phyloP scores from a whole-genome alignment of 2,113 vertebrate species.

The Dipodomys ordii region DNA sequence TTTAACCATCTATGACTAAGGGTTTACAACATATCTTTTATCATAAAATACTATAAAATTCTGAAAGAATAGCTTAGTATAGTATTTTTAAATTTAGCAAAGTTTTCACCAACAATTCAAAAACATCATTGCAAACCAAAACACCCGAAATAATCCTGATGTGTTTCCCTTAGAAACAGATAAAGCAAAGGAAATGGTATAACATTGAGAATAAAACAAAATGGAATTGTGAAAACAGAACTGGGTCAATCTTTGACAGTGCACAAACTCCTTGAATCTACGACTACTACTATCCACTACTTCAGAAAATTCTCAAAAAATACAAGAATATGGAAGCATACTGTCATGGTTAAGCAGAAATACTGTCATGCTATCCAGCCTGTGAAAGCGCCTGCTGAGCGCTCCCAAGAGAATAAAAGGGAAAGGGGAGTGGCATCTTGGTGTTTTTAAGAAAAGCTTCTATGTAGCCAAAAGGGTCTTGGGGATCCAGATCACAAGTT shows the following conservation, averaged over 20 bases:
- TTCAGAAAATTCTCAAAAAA: too few relatives aligned
- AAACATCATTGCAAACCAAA: neutral
- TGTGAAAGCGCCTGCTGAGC: too few relatives aligned
- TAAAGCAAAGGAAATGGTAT: neutral
- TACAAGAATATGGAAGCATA: too few relatives aligned
- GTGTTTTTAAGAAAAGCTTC: too few relatives aligned
- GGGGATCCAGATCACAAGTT: too few relatives aligned
- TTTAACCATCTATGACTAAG: neutral
- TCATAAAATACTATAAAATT: neutral
- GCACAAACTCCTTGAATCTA: too few relatives aligned
- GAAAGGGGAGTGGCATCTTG: too few relatives aligned
- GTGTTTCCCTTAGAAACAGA: neutral
- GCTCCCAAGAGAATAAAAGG: too few relatives aligned
- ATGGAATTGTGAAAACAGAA: neutral
- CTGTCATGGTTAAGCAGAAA: too few relatives aligned
- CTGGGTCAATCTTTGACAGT: neutral
- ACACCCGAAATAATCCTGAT: neutral
- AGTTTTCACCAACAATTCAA: neutral
- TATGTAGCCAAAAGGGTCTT: too few relatives aligned
- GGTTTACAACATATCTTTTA: neutral
- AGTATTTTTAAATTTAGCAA: neutral
- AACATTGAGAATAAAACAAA: neutral
- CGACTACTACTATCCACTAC: too few relatives aligned
- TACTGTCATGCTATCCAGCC: too few relatives aligned
- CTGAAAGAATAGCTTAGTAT: neutral